Base-by-base conservation (phyloP, 2,888 invertebrate genomes). In the Eucera pruinosa region DNA sequence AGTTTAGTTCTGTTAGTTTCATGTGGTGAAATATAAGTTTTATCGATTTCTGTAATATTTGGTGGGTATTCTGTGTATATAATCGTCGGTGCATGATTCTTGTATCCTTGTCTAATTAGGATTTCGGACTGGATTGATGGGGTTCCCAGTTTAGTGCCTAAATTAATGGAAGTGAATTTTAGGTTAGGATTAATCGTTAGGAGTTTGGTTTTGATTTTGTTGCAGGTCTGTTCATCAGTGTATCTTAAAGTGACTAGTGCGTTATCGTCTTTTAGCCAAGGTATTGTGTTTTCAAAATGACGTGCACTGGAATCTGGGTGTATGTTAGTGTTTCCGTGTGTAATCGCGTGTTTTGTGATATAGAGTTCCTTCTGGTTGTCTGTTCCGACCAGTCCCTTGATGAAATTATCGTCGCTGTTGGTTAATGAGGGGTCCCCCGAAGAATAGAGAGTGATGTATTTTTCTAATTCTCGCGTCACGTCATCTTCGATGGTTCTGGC, bases 391-490 rank as follows among this genome's bases (percentile, higher is more conserved):
- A 52, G 2, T 27, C 2, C 55, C 11, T 41, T 20, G 15, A 57
- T 41, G n/a, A 57, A 57, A 18, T 57, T 41, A 15, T 57, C 57
- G 15, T 57, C 57, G 39, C 23, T 25, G 0, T 39, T 3, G 15
- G n/a, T 23, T 2, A 20, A 23, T 52, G 30, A 13, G 18, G 15
- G 3, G n/a, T 33, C 18, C 33, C 7, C n/a, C 6, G 41, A 48
- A 3, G 47, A 57, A 15, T 57, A 39, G 15, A 41, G 25, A 7
- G 39, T 20, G 1, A 55, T 23, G 20, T 39, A 55, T 13, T 18
- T 11, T 20, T 55, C 55, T 33, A 55, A 11, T 18, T 55, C 55
- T 2, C 20, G 36, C 13, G 36, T 30, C 11, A 55, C 3, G n/a
- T 27, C 55, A 39, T 55, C 39, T 23, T 33, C 30, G 9, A 55